Conservation (phyloP, 2,888 invertebrate species). For the Eubasilissa splendida region DNA sequence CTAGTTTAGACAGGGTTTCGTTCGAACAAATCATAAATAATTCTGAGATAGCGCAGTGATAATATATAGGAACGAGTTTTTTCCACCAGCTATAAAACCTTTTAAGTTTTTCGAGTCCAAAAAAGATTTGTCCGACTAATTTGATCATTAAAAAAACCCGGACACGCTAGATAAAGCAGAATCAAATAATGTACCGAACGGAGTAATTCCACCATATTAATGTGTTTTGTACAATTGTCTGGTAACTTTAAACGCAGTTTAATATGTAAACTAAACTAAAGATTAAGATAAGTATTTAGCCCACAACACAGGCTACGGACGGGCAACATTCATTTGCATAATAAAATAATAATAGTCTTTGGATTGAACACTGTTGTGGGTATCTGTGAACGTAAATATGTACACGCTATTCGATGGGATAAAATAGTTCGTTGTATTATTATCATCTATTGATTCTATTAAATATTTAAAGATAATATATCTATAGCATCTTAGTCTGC, state of each 20-base stretch:
- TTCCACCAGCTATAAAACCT: not conserved
- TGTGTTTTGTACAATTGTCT: conserved; percentile 19
- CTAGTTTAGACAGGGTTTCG: not conserved
- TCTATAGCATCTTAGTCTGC: too few relatives aligned
- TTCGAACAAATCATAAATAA: conserved; percentile 29
- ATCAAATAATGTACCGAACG: conserved; percentile 6
- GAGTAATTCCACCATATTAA: conserved; percentile 25
- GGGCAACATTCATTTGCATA: conserved; percentile 44
- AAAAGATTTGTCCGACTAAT: conserved; percentile 28
- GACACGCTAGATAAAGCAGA: conserved; percentile 25
- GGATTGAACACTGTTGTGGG: not conserved
- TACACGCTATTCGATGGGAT: too few relatives aligned
- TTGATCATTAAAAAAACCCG: conserved; percentile 16
- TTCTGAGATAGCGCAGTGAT: not conserved
- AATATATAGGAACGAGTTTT: not conserved
- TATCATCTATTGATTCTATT: too few relatives aligned
- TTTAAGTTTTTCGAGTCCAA: not conserved
- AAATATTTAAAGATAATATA: too few relatives aligned
- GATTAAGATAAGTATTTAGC: conserved; percentile 36
- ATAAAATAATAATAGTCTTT: conserved; percentile 41
- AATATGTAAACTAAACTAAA: conserved; percentile 33
- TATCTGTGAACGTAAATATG: too few relatives aligned
- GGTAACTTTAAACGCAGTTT: conserved; percentile 35
- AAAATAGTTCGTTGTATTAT: too few relatives aligned
- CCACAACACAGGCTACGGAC: conserved; percentile 30